Conservation (phyloP, 2,888 invertebrate genomes). For the Stenichneumon culpator region DNA sequence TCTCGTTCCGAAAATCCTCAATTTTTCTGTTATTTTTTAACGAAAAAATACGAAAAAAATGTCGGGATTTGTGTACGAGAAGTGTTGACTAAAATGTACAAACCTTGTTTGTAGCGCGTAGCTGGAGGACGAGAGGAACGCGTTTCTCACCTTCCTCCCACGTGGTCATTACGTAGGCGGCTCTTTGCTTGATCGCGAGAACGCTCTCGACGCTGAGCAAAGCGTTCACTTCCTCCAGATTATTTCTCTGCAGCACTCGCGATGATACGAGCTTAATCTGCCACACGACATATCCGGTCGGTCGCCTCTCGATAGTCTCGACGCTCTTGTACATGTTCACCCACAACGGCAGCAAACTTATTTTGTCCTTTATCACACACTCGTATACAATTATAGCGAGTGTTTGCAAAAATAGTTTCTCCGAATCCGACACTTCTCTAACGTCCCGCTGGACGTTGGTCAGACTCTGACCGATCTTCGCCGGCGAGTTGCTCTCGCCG, state of each 20-base stretch:
- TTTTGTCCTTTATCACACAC: conserved; percentile 92
- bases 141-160: conserved; percentile 86
- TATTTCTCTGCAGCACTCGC: conserved; percentile 86
- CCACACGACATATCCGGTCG: conserved; percentile 89
- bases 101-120: neutral
- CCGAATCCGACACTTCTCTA: conserved; percentile 73
- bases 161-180: conserved; percentile 86
- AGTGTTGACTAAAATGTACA: neutral
- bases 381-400: conserved; percentile 89
- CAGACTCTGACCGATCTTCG: conserved; percentile 48
- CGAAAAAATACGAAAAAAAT: no score
- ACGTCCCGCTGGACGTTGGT: conserved; percentile 59
- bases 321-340: conserved; percentile 87
- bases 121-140: conserved; percentile 12
- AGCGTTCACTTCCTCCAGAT: conserved; percentile 83
- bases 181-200: conserved; percentile 88
- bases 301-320: conserved; percentile 86
- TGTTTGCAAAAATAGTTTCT: conserved; percentile 80
- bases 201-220: conserved; percentile 88
- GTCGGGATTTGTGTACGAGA: neutral
- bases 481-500: conserved; percentile 71
- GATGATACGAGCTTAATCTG: conserved; percentile 90
- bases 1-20: neutral
- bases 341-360: conserved; percentile 91
- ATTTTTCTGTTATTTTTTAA: neutral